Base-by-base conservation (phyloP, 2,797 vertebrate species). In the Pachyuromys duprasi region DNA sequence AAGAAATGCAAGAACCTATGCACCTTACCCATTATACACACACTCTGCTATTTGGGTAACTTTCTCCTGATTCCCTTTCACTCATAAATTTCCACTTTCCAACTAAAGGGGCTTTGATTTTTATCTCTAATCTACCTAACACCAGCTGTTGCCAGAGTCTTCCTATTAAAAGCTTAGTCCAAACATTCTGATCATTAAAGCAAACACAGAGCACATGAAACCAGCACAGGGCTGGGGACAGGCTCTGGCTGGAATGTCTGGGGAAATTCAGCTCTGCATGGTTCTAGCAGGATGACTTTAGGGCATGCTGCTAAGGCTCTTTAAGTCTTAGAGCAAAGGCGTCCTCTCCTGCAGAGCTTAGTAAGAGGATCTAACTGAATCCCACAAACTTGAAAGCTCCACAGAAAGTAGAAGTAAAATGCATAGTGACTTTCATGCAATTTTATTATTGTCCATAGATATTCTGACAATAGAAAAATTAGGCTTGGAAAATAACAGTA, bases 171-270 rank as follows among this genome's bases (percentile, higher is more conserved):
- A 78, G 75, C 93, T 97, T 92, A 96, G 93, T 88, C 84, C 93
- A 97, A 95, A 94, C 31, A 95, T 94, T 86, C 97, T 97, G 96
- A 97, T 97, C 97, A 90, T 90, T 95, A 97, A 63, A 75, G 89
- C 96, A 97, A 96, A 98, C 86, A 97, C 4, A 49, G 28, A 97
- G 83, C 42, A 75, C 90, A 92, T 8, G 92, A 49, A 83, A 67
- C 60, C 63, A 33, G 49, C 33, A 33, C 42, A 15, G n/a, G 4
- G 1, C 55, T 72, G 69, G 53, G 93, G 89, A 82, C 88, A 60
- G 76, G 26, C 63, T 20, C n/a, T 36, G 14, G 60, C 74, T 89
- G 0, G 1, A 87, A 78, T 2, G 89, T 45, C 62, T 5, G 90
- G 9, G 39, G 69, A 82, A 94, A 79, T 72, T 81, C 91, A 95